Evolutionary conservation across 35 echinoderm and acorn worm species (phyloP), one percentile per base, ranked within the genome.

Genomic region (Chiridota heheva): DNA sequence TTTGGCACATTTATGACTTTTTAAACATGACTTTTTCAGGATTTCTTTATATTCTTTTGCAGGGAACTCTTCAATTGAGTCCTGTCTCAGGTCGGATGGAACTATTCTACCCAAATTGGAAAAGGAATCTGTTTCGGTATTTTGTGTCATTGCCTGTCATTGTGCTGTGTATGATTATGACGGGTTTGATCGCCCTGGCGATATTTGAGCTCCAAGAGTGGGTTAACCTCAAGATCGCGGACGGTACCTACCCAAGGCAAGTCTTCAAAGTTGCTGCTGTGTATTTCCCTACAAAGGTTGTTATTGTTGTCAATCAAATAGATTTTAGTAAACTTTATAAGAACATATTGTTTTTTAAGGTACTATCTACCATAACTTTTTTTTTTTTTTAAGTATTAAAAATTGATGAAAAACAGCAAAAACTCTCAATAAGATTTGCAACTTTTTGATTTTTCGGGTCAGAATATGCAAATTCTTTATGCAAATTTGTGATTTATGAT

Each of bases 91-190:
- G 89, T 42, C 55, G 86, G 7, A 53, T 85, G 42, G 85, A 91
- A 41, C 95, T 89, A 3, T 81, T 75, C 81, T 98, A 88, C 72
- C 89, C 95, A 31, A 67, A 80, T 30, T 98, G 95, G 95, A 98
- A 98, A 42, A 63, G 89, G 4, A 88, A 98, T 42, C 24, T 98
- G 29, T 98, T 91, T 55, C 84, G 89, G 18, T 98, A 98, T 48
- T 91, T 91, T 75, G 95, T 98, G 5, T 91, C 95, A 18, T 34
- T 92, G 27, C 95, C 95, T n/a, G 71, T 98, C 67, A 98, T 98
- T 59, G 41, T 88, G 12, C 81, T 98, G 10, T 98, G 95, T 49
- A 78, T 91, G 58, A 15, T 63, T 39, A 76, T 86, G 32, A 82
- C 89, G 2, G 84, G 91, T 81, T 53, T 64, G 8, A 73, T 80